Conservation (phyloP, 2,888 invertebrate genomes). For the Melinaea marsaeus region DNA sequence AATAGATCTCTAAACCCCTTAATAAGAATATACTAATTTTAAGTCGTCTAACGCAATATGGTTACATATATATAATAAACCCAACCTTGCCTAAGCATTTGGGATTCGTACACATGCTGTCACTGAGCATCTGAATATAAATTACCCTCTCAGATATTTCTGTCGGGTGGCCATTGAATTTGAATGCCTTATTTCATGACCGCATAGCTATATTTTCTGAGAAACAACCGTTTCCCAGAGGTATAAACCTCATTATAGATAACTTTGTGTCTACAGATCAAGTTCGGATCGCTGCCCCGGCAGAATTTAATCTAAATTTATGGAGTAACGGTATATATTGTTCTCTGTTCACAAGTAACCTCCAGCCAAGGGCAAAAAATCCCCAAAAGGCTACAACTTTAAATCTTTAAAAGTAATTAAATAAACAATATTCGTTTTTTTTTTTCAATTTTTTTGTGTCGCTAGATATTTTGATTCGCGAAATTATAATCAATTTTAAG, state of each 20-base stretch:
- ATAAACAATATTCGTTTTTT: too few species aligned
- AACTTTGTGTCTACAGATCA: slow-evolving; percentile 23
- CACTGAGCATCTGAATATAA: slow-evolving; percentile 37
- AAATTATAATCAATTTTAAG: too few species aligned
- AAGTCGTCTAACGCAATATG: not conserved
- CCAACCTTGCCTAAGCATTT: not conserved
- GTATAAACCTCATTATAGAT: slow-evolving; percentile 27
- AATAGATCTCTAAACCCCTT: too few species aligned
- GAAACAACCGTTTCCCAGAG: slow-evolving; percentile 19
- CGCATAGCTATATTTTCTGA: slow-evolving; percentile 23
- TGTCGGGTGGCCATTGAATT: slow-evolving; percentile 37
- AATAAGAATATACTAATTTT: too few species aligned
- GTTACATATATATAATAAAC: not conserved
- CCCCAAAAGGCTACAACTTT: not conserved
- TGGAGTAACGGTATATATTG: slow-evolving; percentile 5
- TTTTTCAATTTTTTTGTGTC: too few species aligned
- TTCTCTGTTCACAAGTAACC: slow-evolving; percentile 1
- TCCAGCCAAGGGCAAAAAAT: not conserved
- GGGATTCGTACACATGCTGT: slow-evolving; percentile 12
- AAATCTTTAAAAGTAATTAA: too few species aligned
- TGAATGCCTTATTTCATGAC: slow-evolving; percentile 31
- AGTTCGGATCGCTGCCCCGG: slow-evolving; percentile 7
- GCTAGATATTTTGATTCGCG: too few species aligned
- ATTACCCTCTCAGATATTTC: slow-evolving; percentile 37
- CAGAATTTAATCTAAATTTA: slow-evolving; percentile 27